A percentile compares a stretch with the other conserved stretches of the same genome.
Conservation (phyloP, 2,888 invertebrate genomes). For the Phragmatobia fuliginosa region DNA sequence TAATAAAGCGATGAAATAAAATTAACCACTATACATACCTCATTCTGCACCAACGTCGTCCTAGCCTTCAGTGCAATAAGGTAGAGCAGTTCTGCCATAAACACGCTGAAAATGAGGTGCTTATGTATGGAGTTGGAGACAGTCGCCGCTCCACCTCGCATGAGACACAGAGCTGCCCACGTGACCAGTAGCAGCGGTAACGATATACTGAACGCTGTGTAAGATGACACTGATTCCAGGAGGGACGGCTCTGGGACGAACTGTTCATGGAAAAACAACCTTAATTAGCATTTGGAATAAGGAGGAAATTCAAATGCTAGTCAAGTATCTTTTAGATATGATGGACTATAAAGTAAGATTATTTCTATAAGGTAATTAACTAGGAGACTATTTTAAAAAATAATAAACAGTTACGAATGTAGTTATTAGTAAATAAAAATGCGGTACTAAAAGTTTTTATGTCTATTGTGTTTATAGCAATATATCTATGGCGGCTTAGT, state of each 20-base stretch:
- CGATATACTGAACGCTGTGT: constrained; percentile 95
- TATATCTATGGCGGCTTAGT: too few relatives aligned
- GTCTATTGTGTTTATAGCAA: too few relatives aligned
- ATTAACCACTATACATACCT: constrained; percentile 82
- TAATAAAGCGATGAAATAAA: background rate
- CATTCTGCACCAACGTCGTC: constrained; percentile 92
- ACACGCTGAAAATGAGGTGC: constrained; percentile 96
- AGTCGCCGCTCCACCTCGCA: constrained; percentile 93
- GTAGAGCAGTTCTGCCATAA: constrained; percentile 94
- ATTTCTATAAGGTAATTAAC: too few relatives aligned
- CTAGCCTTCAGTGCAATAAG: constrained; percentile 95
- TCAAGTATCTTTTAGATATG: too few relatives aligned
- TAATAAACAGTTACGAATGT: too few relatives aligned
- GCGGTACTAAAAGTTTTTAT: too few relatives aligned
- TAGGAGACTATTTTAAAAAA: too few relatives aligned
- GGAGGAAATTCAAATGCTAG: background rate
- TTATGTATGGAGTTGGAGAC: constrained; percentile 98
- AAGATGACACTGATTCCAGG: constrained; percentile 94
- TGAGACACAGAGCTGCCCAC: constrained; percentile 92
- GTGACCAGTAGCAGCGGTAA: constrained; percentile 92
- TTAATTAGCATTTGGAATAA: background rate
- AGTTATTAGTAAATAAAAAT: too few relatives aligned
- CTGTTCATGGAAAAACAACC: constrained; percentile 65
- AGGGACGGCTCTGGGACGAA: constrained; percentile 95
- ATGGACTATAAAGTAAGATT: too few relatives aligned